A percentile compares a stretch with the other conserved stretches of the same genome.
phyloP scores from a whole-genome alignment of 2,113 vertebrate genomes.

The Colistium nudipinnis region DNA sequence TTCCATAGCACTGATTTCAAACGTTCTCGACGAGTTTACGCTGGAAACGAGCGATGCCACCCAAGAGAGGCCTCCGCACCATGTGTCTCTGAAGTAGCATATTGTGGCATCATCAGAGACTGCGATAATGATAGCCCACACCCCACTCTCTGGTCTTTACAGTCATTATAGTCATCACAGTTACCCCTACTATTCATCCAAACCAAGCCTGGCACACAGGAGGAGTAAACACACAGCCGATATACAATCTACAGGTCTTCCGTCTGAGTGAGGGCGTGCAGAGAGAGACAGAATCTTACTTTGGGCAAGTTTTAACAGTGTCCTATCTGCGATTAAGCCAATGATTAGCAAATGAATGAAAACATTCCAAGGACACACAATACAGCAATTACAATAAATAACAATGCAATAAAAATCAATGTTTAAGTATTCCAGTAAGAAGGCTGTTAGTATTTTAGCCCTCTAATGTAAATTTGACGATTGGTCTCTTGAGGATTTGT shows the following conservation, averaged over 20 bases:
- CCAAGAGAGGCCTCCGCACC: conserved; percentile 57
- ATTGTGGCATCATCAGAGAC: conserved; percentile 48
- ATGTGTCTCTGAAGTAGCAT: conserved; percentile 33
- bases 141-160: conserved; percentile 42
- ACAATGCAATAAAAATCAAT: neutral
- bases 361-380: too few species aligned
- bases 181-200: conserved; percentile 47
- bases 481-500: neutral
- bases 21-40: conserved; percentile 18
- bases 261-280: conserved; percentile 22
- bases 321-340: neutral
- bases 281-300: neutral
- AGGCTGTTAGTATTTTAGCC: neutral
- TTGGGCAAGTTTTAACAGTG: neutral
- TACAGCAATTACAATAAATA: neutral
- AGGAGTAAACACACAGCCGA: conserved; percentile 45
- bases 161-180: conserved; percentile 71
- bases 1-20: conserved; percentile 18
- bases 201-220: conserved; percentile 25
- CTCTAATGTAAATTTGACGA: neutral
- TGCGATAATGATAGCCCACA: conserved; percentile 62
- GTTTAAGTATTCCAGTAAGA: too few species aligned
- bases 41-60: conserved; percentile 59
- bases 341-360: neutral
- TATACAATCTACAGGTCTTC: conserved; percentile 10